Evolutionary conservation across 2,888 invertebrate species (phyloP).

Genomic region (Drosophila subquinaria): DNA sequence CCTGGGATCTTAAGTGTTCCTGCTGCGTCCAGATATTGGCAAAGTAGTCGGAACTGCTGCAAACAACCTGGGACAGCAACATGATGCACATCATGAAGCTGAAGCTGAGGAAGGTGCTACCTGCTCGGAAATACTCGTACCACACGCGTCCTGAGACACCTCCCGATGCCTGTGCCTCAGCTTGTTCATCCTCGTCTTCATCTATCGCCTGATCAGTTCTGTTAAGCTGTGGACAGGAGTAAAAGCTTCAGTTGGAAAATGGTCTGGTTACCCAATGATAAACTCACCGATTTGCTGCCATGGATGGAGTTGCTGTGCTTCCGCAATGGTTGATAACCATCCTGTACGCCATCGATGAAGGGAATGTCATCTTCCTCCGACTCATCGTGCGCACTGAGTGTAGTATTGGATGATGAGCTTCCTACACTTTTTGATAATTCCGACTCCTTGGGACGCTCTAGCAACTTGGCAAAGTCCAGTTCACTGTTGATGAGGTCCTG

Average conservation of each 20-base stretch:
- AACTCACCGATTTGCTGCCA: conserved; percentile 81
- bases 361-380: conserved; percentile 84
- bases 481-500: conserved; percentile 86
- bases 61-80: conserved; percentile 87
- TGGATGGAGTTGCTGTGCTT: conserved; percentile 70
- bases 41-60: conserved; percentile 88
- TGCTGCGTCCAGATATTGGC: conserved; percentile 87
- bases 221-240: conserved; percentile 60
- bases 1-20: conserved; percentile 81
- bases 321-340: conserved; percentile 80
- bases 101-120: conserved; percentile 86
- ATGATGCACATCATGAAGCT: conserved; percentile 86
- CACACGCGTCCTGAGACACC: conserved; percentile 85
- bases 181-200: conserved; percentile 69
- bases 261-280: background rate
- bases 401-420: conserved; percentile 27
- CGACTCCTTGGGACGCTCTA: conserved; percentile 82
- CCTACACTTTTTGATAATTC: conserved; percentile 51
- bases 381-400: conserved; percentile 32
- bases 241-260: background rate
- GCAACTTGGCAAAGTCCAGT: conserved; percentile 86
- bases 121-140: conserved; percentile 86
- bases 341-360: conserved; percentile 84
- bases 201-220: conserved; percentile 71
- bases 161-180: conserved; percentile 86